Evolutionary conservation across 2,797 vertebrate genomes (phyloP).

Genomic region (Rhadinocentrus ornatus): DNA sequence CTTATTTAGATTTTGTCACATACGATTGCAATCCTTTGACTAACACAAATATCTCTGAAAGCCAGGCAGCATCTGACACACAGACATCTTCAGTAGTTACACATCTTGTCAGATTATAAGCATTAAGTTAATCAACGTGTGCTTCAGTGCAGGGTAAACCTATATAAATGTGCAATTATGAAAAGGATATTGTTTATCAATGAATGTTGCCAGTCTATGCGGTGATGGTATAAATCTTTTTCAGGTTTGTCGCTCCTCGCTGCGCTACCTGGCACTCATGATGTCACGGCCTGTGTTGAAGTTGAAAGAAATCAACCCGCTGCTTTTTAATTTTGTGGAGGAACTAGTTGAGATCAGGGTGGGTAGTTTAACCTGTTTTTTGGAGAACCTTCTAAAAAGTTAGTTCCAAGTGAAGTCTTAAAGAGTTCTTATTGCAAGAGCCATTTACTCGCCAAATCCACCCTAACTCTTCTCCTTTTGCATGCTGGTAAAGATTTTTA

Average conservation of each 20-base stretch:
- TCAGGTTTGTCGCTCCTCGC: conserved; percentile 94
- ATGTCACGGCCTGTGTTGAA: conserved; percentile 91
- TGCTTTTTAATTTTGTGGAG: conserved; percentile 98
- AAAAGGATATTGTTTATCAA: background rate
- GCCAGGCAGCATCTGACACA: conserved; percentile 9
- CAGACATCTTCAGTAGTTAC: conserved; percentile 1
- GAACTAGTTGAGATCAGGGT: conserved; percentile 98
- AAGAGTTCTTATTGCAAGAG: background rate
- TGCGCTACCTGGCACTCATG: conserved; percentile 97
- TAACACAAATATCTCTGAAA: conserved; percentile 14
- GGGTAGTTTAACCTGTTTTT: conserved; percentile 38
- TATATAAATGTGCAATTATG: background rate
- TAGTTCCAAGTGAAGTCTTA: background rate
- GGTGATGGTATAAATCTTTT: conserved; percentile 27
- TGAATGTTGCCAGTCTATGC: conserved; percentile 3
- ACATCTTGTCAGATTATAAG: background rate
- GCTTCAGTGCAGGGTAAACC: background rate
- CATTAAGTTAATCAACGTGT: background rate
- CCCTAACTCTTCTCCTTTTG: background rate
- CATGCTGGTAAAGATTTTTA: background rate
- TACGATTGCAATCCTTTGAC: background rate
- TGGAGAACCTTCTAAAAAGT: background rate
- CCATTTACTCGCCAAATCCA: background rate
- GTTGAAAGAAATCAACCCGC: conserved; percentile 93
- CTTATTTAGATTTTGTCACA: conserved; percentile 8